Evolutionary conservation across 2,113 vertebrate species (phyloP), one percentile per base, ranked within the genome.

Genomic region (Lepisosteus oculatus): DNA sequence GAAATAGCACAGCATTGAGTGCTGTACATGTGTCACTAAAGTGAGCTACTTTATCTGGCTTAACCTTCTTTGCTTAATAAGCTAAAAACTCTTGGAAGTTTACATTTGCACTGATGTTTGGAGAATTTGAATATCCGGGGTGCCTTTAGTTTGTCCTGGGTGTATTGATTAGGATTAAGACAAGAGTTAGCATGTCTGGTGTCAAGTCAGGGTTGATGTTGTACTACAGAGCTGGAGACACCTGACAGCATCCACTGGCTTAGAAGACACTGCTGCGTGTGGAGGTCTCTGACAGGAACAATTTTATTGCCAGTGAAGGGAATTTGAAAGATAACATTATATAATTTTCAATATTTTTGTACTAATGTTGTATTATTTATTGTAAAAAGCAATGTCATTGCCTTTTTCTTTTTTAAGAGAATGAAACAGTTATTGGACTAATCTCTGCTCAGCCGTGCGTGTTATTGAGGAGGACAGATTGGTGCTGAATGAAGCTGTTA

Each of bases 341-440:
- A 84, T 90, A 87, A 90, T 89, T 87, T 90, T 88, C 87, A 89
- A 89, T 91, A 84, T 84, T 82, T 85, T 86, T 79, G 82, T 74
- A 78, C 80, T 85, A 84, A 84, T 89, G 89, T 87, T 85, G 85
- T 85, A 80, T 88, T 85, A 85, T 83, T 74, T 81, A 77, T 29
- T 29, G 0, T 29, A 29, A 29, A 29, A 29, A 29, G 17, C 17
- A 29, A 29, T 29, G 17, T 77, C 74, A 74, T 79, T 66, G 77
- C 5, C 47, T 51, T 51, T 51, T 83, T 51, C 5, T 86, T 63
- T 84, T 88, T 89, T 81, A 81, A 17, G 83, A 89, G 89, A 92
- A 90, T 92, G 90, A 90, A 91, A 88, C 83, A 90, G 87, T 91
- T 92, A 91, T 91, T 92, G 89, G 92, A 92, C 90, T 89, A 91